Percentiles rank a stretch among this genome's conserved stretches.
Evolutionary conservation across 2,888 invertebrate genomes (phyloP).

Genomic region (Rhingia rostrata): DNA sequence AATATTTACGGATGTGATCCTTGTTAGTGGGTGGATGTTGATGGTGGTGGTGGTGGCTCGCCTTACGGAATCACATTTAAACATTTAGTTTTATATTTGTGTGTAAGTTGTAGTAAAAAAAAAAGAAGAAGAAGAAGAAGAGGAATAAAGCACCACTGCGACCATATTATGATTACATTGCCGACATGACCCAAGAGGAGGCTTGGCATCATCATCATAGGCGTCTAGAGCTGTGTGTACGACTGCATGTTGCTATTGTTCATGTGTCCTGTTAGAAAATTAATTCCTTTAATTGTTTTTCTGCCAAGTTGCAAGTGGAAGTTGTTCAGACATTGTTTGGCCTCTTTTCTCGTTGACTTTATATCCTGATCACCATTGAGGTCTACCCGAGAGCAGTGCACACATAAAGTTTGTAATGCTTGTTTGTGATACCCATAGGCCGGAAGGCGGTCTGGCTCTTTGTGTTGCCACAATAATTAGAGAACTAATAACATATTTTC

Average conservation of each 20-base stretch:
- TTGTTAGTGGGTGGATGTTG: slow-evolving; percentile 37
- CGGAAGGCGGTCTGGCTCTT: slow-evolving; percentile 20
- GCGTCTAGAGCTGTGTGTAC: slow-evolving; percentile 27
- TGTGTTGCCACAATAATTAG: slow-evolving; percentile 48
- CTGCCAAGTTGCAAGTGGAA: slow-evolving; percentile 62
- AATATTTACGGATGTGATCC: slow-evolving; percentile 55
- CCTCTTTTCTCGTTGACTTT: slow-evolving; percentile 66
- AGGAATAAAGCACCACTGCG: slow-evolving; percentile 25
- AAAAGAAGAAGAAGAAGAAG: not conserved
- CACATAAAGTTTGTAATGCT: slow-evolving; percentile 36
- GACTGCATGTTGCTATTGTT: slow-evolving; percentile 55
- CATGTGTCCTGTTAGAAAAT: slow-evolving; percentile 70
- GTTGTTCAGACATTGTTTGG: slow-evolving; percentile 73
- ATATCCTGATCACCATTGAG: slow-evolving; percentile 57
- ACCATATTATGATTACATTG: slow-evolving; percentile 52
- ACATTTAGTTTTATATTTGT: slow-evolving; percentile 32
- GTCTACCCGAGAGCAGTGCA: slow-evolving; percentile 52
- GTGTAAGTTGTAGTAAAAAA: not conserved
- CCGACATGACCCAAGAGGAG: slow-evolving; percentile 29
- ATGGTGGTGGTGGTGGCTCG: slow-evolving; percentile 8
- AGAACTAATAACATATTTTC: slow-evolving; percentile 50
- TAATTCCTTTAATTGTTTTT: slow-evolving; percentile 69
- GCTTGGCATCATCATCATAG: not conserved
- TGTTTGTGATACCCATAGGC: slow-evolving; percentile 42
- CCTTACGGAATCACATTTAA: slow-evolving; percentile 42